Evolutionary conservation across 37 sponge, comb jelly and placozoan genomes (phyloP).

Genomic region (Aplysina aerophoba): DNA sequence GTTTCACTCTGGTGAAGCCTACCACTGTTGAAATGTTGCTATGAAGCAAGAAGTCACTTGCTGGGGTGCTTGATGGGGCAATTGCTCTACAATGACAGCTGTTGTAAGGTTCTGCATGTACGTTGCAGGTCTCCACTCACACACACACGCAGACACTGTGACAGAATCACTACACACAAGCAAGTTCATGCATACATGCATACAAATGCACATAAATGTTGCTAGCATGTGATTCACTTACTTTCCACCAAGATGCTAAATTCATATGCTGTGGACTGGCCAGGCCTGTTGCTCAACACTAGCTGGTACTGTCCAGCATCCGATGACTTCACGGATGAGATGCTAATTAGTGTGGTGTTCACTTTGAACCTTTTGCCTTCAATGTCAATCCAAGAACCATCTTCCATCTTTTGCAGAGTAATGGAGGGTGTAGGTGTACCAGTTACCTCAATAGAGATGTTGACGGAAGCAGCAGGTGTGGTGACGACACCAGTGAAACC

Average conservation of each 20-base stretch:
- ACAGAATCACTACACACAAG: too few species aligned
- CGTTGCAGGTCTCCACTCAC: too few species aligned
- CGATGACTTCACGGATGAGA: not conserved
- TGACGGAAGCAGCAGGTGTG: not conserved
- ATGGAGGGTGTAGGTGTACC: slow-evolving; percentile 1
- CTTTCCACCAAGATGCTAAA: slow-evolving; percentile 1
- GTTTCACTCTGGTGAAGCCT: too few species aligned
- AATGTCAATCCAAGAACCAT: not conserved
- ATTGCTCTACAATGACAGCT: too few species aligned
- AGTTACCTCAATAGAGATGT: not conserved
- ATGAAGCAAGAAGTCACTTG: too few species aligned
- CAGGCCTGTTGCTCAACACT: not conserved
- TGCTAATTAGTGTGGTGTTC: not conserved
- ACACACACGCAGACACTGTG: too few species aligned
- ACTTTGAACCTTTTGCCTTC: not conserved
- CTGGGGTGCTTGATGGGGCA: too few species aligned
- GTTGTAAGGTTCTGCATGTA: too few species aligned
- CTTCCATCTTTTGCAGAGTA: not conserved
- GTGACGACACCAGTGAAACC: slow-evolving; percentile 1
- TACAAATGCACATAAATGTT: not conserved
- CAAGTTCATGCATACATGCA: not conserved
- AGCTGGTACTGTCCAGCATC: not conserved
- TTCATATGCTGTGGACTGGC: not conserved
- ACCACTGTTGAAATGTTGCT: too few species aligned
- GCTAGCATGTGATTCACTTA: not conserved